These are phyloP conservation scores for Argyrosomus regius DNA, from an alignment of 2,797 vertebrate species.

Conservation along the genomic window DNA sequence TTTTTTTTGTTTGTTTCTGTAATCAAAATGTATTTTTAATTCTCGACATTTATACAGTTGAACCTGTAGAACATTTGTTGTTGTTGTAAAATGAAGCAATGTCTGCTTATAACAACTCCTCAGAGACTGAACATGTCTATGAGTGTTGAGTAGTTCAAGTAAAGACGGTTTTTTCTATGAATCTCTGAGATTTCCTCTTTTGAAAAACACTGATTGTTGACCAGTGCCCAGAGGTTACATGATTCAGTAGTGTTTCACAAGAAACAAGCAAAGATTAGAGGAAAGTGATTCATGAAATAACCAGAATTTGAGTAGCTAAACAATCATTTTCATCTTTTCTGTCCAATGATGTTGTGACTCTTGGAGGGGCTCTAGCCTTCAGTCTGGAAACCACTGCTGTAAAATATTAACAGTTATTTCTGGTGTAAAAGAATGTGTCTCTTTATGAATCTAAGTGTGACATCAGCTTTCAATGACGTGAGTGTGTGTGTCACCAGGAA, in stretches of 20 bases:
- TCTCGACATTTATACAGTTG: background rate
- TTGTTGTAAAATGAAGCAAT: background rate
- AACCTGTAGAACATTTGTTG: background rate
- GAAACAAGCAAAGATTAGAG: background rate
- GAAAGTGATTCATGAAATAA: background rate
- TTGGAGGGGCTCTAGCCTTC: background rate
- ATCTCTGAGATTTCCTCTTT: background rate
- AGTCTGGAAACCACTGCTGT: background rate
- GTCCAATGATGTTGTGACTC: background rate
- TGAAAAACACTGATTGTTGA: background rate
- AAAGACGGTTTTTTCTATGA: background rate
- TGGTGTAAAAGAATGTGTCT: background rate
- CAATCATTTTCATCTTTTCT: background rate
- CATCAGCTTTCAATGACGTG: constrained; percentile 11
- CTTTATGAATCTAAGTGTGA: background rate
- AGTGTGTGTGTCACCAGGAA: constrained; percentile 69
- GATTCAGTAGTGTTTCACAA: background rate
- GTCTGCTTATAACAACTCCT: background rate
- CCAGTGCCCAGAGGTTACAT: background rate
- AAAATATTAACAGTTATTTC: background rate
- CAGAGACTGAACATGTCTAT: background rate
- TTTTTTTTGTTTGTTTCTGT: background rate
- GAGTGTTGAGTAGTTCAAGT: background rate
- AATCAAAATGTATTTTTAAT: background rate
- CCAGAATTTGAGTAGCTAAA: background rate